A percentile compares a stretch with the other conserved stretches of the same genome.
Conservation (phyloP, 2,888 invertebrate species). For the Nymphalis urticae region DNA sequence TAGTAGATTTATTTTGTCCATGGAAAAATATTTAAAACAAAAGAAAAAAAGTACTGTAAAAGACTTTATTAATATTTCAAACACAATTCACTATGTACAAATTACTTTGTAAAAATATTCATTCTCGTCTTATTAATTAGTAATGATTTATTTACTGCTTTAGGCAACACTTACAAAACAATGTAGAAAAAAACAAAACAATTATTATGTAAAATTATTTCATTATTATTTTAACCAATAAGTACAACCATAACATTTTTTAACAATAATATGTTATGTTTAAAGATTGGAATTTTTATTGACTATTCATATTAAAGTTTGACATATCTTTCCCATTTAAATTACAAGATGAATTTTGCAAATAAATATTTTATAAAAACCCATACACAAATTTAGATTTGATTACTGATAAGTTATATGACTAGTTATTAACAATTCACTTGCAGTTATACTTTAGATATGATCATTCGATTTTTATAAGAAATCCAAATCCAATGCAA, state of each 20-base stretch:
- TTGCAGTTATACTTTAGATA: slow-evolving; percentile 1
- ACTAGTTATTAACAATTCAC: slow-evolving; percentile 10
- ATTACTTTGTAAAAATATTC: slow-evolving; percentile 82
- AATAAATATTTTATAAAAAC: slow-evolving; percentile 2
- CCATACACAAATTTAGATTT: neutral
- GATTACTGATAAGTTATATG: slow-evolving; percentile 9
- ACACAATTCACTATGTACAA: slow-evolving; percentile 80
- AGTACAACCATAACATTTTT: slow-evolving; percentile 61
- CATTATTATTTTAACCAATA: slow-evolving; percentile 69
- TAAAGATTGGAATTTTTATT: slow-evolving; percentile 32
- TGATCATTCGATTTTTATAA: neutral
- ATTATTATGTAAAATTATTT: slow-evolving; percentile 73
- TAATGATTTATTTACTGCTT: slow-evolving; percentile 77
- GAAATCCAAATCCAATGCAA: neutral
- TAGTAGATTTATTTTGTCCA: too few species aligned
- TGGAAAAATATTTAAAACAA: neutral
- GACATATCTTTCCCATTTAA: neutral
- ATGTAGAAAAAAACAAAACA: slow-evolving; percentile 68
- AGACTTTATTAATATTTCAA: slow-evolving; percentile 80
- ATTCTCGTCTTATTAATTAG: slow-evolving; percentile 74
- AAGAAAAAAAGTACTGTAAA: slow-evolving; percentile 60
- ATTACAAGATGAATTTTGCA: neutral
- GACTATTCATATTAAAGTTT: neutral
- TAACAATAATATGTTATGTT: slow-evolving; percentile 37
- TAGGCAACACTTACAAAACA: slow-evolving; percentile 76